These are phyloP conservation scores for Acronicta aceris DNA, from an alignment of 2,888 invertebrate species.

Conservation along the genomic window DNA sequence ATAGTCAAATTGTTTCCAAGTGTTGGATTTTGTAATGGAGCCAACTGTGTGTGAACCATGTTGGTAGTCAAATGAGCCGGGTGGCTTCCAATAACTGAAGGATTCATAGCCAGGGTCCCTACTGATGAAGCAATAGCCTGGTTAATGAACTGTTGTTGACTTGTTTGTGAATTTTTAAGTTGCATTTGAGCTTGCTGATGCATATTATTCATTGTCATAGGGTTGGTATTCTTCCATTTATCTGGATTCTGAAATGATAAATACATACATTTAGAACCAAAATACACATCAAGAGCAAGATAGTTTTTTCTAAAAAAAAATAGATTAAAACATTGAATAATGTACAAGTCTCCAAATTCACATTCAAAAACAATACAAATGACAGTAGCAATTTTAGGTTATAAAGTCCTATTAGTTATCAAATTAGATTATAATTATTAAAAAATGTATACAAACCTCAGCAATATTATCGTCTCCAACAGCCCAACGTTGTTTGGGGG, in stretches of 20 bases:
- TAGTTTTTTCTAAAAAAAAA: too few relatives aligned
- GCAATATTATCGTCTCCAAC: conserved; percentile 96
- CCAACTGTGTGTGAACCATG: conserved; percentile 88
- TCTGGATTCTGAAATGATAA: conserved; percentile 92
- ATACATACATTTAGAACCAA: conserved; percentile 13
- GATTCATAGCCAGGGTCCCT: conserved; percentile 84
- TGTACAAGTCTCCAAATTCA: conserved; percentile 3
- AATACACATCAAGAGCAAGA: neutral
- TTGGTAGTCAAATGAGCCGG: conserved; percentile 83
- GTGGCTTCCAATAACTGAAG: conserved; percentile 85
- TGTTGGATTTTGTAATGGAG: conserved; percentile 86
- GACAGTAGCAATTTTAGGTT: conserved; percentile 46
- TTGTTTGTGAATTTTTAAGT: conserved; percentile 85
- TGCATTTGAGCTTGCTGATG: conserved; percentile 88
- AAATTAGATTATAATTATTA: conserved; percentile 2
- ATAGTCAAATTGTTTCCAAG: conserved; percentile 81
- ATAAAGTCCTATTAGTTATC: conserved; percentile 19
- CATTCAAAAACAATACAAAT: conserved; percentile 21
- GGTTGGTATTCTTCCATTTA: conserved; percentile 95
- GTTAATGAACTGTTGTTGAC: conserved; percentile 86
- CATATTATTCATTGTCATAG: conserved; percentile 89
- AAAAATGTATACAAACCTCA: conserved; percentile 91
- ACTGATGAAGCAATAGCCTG: conserved; percentile 85
- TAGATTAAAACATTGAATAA: conserved; percentile 1
- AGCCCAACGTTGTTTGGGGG: conserved; percentile 95